Conservation (phyloP, 2,113 vertebrate genomes). For the Tichodroma muraria region DNA sequence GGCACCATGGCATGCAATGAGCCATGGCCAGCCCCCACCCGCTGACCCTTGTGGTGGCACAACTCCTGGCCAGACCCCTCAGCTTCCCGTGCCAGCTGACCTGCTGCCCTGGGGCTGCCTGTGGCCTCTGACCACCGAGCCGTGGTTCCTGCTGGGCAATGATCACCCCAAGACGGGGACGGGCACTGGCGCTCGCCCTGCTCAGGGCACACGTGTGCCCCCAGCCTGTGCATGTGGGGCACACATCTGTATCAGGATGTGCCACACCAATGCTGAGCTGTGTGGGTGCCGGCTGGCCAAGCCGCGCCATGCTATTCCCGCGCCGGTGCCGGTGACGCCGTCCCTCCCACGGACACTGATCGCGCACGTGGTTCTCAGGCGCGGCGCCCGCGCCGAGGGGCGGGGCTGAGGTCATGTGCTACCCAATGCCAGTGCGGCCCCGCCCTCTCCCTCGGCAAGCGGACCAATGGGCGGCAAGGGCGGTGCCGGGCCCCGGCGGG, state of each 20-base stretch:
- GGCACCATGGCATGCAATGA: fast-evolving
- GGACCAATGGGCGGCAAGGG: background rate
- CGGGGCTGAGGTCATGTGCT: background rate
- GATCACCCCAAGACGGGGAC: fast-evolving
- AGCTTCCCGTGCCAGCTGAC: fast-evolving
- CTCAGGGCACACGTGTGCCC: background rate
- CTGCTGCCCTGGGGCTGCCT: background rate
- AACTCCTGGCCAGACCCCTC: too few species aligned
- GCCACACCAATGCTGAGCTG: background rate
- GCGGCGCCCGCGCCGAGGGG: background rate
- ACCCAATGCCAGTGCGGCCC: background rate
- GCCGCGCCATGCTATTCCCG: background rate
- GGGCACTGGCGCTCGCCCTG: fast-evolving
- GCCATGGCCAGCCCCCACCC: fast-evolving
- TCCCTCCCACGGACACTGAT: fast-evolving
- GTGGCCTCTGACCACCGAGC: background rate
- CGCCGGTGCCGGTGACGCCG: too few species aligned
- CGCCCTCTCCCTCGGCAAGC: fast-evolving
- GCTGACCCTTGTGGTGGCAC: too few species aligned
- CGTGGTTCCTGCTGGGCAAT: background rate
- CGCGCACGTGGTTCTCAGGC: background rate
- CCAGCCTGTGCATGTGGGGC: background rate
- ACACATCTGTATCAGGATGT: too few species aligned
- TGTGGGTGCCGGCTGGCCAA: too few species aligned
- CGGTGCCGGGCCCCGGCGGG: too few species aligned